phyloP scores from a whole-genome alignment of 2,113 vertebrate genomes.

The Rhineura floridana region DNA sequence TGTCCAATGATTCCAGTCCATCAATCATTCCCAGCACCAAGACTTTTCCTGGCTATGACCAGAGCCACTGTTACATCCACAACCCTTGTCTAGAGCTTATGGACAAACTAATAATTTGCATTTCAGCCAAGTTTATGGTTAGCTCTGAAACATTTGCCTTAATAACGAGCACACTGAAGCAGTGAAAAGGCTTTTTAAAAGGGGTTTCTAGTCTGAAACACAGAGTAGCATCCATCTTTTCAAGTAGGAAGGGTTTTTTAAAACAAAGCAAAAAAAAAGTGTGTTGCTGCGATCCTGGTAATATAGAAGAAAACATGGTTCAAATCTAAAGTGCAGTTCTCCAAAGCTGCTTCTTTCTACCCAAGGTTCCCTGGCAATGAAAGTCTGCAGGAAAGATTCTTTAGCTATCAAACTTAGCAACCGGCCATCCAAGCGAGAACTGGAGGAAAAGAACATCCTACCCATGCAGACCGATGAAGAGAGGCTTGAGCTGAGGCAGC shows the following conservation, averaged over 20 bases:
- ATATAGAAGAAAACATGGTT: neutral
- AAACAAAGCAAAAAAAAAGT: neutral
- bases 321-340: neutral
- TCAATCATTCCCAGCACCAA: neutral
- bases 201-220: neutral
- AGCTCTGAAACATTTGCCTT: neutral
- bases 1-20: neutral
- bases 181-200: neutral
- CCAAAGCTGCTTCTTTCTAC: conserved; percentile 35
- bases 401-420: conserved; percentile 98
- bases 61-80: too few relatives aligned
- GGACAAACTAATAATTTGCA: neutral
- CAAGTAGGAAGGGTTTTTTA: neutral
- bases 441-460: conserved; percentile 98
- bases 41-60: neutral
- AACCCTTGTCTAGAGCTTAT: neutral
- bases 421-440: conserved; percentile 93
- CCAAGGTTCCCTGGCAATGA: conserved; percentile 91
- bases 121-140: neutral
- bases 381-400: conserved; percentile 96
- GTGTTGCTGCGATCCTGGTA: neutral
- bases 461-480: conserved; percentile 96
- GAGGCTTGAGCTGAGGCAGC: conserved; percentile 92
- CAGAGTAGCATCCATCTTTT: neutral
- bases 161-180: neutral